A percentile compares a stretch with the other conserved stretches of the same genome.
Evolutionary conservation across 2,113 vertebrate genomes (phyloP).

Genomic region (Gasterosteus aculeatus): DNA sequence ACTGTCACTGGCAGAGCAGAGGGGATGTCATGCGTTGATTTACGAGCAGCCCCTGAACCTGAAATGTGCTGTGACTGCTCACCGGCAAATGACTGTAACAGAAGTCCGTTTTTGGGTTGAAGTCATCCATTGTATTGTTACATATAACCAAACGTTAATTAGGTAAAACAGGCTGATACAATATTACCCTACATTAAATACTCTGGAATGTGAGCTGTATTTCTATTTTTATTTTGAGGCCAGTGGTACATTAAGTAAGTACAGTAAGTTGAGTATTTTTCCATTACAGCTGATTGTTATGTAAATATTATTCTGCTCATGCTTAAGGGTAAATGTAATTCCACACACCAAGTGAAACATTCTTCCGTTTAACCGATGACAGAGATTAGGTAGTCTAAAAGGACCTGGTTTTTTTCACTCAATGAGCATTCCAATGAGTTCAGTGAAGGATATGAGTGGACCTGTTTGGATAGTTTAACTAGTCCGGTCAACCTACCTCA

Average conservation of each 20-base stretch:
- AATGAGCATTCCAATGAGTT: slow-evolving; percentile 52
- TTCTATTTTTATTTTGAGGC: background rate
- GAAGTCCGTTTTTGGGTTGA: slow-evolving; percentile 42
- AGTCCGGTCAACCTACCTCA: slow-evolving; percentile 30
- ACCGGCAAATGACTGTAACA: slow-evolving; percentile 21
- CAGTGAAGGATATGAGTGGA: slow-evolving; percentile 43
- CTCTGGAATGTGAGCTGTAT: background rate
- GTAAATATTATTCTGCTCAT: slow-evolving; percentile 9
- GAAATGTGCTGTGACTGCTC: slow-evolving; percentile 36
- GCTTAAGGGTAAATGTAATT: slow-evolving; percentile 23
- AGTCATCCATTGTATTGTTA: slow-evolving; percentile 54
- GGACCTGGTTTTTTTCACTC: slow-evolving; percentile 11
- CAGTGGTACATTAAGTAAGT: slow-evolving; percentile 10
- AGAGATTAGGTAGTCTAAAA: slow-evolving; percentile 10
- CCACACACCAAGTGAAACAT: slow-evolving; percentile 10
- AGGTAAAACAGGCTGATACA: background rate
- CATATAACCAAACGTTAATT: slow-evolving; percentile 31
- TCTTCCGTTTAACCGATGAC: background rate
- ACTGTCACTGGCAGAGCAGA: slow-evolving; percentile 45
- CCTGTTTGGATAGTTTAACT: slow-evolving; percentile 59
- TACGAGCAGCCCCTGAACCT: slow-evolving; percentile 49
- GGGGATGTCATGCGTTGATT: slow-evolving; percentile 61
- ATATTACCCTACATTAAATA: slow-evolving; percentile 8
- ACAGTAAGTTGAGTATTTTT: background rate
- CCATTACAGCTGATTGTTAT: background rate